Percentiles rank a stretch among this genome's conserved stretches.
These are phyloP conservation scores for Panulirus ornatus DNA, from an alignment of 1,140 invertebrate genomes.

Conservation along the genomic window DNA sequence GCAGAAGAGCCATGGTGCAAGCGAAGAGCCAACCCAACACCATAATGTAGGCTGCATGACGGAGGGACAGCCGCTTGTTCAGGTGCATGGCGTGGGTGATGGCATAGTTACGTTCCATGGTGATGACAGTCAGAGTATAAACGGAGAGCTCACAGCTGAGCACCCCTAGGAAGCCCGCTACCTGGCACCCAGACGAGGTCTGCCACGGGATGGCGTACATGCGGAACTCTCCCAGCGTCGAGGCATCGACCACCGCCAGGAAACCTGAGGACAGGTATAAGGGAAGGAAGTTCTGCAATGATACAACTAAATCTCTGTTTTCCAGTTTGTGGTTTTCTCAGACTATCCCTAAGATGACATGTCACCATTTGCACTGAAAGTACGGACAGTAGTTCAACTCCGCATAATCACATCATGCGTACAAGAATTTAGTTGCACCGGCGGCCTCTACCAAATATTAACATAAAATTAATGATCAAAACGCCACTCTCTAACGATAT, in stretches of 20 bases:
- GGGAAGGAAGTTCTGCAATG: no score
- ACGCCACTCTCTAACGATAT: no score
- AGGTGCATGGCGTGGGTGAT: constrained; percentile 98
- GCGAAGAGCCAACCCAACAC: constrained; percentile 94
- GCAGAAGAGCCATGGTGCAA: constrained; percentile 91
- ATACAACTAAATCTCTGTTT: no score
- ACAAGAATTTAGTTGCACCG: no score
- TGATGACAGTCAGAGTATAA: constrained; percentile 97
- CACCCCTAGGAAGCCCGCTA: constrained; percentile 96
- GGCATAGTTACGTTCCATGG: constrained; percentile 96
- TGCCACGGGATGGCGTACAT: constrained; percentile 98
- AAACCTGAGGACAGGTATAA: constrained; percentile 83
- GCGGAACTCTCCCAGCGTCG: constrained; percentile 96
- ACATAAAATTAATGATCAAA: no score
- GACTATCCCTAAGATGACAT: no score
- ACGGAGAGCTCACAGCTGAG: constrained; percentile 92
- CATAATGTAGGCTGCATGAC: constrained; percentile 95
- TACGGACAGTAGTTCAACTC: no score
- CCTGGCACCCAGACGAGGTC: constrained; percentile 93
- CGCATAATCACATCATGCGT: no score
- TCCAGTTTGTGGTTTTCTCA: no score
- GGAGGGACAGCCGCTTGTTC: constrained; percentile 93
- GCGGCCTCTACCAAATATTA: no score
- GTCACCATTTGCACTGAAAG: no score
- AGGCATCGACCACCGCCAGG: constrained; percentile 96